These are phyloP conservation scores for Elymnias hypermnestra DNA, from an alignment of 1,140 invertebrate species.

Conservation along the genomic window DNA sequence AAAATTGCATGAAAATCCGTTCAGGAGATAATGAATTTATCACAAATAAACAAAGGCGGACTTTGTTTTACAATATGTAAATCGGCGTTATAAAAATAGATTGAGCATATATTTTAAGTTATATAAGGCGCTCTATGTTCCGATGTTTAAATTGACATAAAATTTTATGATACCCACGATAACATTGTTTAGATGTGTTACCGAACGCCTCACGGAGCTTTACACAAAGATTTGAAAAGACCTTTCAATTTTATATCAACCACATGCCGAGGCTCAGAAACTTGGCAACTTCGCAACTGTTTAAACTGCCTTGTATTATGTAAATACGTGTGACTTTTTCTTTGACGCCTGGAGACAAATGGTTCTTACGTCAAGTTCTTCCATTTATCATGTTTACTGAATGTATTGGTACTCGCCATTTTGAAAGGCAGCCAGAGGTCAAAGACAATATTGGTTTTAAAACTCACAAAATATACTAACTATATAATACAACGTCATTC, in stretches of 20 bases:
- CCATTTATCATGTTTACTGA: slow-evolving; percentile 50
- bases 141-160: slow-evolving; percentile 8
- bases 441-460: neutral
- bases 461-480: no score
- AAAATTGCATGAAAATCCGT: no score
- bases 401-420: slow-evolving; percentile 17
- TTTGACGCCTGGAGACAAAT: slow-evolving; percentile 45
- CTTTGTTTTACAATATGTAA: no score
- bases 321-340: slow-evolving; percentile 47
- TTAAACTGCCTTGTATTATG: slow-evolving; percentile 40
- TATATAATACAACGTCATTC: no score
- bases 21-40: no score
- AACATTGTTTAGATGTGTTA: slow-evolving; percentile 15
- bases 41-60: no score
- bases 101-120: no score
- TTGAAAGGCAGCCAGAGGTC: slow-evolving; percentile 16
- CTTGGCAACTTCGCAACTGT: slow-evolving; percentile 20
- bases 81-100: no score
- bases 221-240: slow-evolving; percentile 11
- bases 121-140: no score
- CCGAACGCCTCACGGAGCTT: slow-evolving; percentile 8
- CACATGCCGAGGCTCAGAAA: slow-evolving; percentile 1
- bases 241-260: slow-evolving; percentile 28
- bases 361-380: slow-evolving; percentile 36
- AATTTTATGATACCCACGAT: slow-evolving; percentile 11